Base-by-base conservation (phyloP, 2,113 vertebrate genomes). In the Leptocoma aspasia region DNA sequence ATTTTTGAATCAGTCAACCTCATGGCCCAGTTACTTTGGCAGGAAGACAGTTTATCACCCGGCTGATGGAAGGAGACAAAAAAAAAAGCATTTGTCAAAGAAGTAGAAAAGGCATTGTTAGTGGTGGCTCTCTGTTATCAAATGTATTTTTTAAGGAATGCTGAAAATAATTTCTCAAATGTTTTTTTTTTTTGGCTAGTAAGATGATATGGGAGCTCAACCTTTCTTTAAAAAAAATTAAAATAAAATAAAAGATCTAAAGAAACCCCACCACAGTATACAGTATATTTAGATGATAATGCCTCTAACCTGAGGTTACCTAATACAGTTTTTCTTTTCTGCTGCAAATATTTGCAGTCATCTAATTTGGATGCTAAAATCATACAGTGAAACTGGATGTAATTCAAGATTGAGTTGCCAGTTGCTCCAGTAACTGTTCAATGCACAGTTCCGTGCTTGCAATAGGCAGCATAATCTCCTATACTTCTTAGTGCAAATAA, bases 361-460 rank as follows among this genome's bases (percentile, higher is more conserved):
- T 81, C 90, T 82, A 66, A 81, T 90, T 82, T 82, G 24, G 24
- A 70, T 90, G 31, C 59, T 78, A 78, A 95, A 94, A 57, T 86
- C 18, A 16, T 78, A 37, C 17, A 44, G 5, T 52, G 56, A 81
- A 86, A 82, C 42, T 54, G 66, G 33, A 80, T 88, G 11, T 73
- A 21, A 60, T 60, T 89, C 44, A 71, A 59, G 30, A 66, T 26
- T 52, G 66, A 73, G 33, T 93, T 96, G 85, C 64, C 85, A 73
- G 19, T 89, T 90, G 75, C 68, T 82, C 47, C 44, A 79, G 33
- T 93, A 76, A 83, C 42, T 82, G 13, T 49, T 64, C 33, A 53
- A 5, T 68, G 54, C 35, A 42, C 33, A 16, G 35, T 44, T 78
- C 21, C 24, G 9, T 85, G 50, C 37, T 26, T 59, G 50, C 45